Percentiles rank a stretch among this genome's conserved stretches.
Conservation (phyloP, 2,888 invertebrate species). For the Plagodis pulveraria region DNA sequence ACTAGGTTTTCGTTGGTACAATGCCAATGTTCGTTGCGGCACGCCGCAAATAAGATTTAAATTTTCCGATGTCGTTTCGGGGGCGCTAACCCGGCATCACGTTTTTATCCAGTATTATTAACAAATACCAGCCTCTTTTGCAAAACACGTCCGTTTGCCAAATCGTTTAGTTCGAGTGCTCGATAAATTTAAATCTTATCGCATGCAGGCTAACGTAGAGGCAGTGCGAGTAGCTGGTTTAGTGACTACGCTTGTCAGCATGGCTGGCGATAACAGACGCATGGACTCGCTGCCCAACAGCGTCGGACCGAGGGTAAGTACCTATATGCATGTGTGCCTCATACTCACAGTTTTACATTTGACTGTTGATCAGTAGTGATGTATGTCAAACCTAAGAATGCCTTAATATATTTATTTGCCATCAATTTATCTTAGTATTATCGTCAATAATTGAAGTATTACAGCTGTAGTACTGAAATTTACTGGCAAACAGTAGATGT, state of each 20-base stretch:
- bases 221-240: conserved; percentile 93
- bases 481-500: conserved; percentile 12
- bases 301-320: conserved; percentile 81
- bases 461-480: neutral
- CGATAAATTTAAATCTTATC: conserved; percentile 82
- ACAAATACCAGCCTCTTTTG: conserved; percentile 28
- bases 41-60: conserved; percentile 78
- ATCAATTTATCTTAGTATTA: too few species aligned
- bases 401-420: too few species aligned
- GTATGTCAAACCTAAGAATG: neutral
- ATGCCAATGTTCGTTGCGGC: conserved; percentile 65
- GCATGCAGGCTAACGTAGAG: conserved; percentile 90
- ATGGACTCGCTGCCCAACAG: conserved; percentile 82
- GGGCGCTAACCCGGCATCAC: conserved; percentile 49
- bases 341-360: too few species aligned
- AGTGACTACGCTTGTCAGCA: conserved; percentile 93
- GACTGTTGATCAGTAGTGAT: neutral
- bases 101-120: conserved; percentile 41
- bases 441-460: neutral
- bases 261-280: conserved; percentile 87
- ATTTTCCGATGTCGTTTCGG: conserved; percentile 64
- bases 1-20: conserved; percentile 61
- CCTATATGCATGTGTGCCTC: conserved; percentile 50
- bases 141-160: conserved; percentile 34
- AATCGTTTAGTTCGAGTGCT: conserved; percentile 51